Evolutionary conservation across 2,888 invertebrate species (phyloP), one percentile per base, ranked within the genome.

Genomic region (Eupithecia subfuscata): DNA sequence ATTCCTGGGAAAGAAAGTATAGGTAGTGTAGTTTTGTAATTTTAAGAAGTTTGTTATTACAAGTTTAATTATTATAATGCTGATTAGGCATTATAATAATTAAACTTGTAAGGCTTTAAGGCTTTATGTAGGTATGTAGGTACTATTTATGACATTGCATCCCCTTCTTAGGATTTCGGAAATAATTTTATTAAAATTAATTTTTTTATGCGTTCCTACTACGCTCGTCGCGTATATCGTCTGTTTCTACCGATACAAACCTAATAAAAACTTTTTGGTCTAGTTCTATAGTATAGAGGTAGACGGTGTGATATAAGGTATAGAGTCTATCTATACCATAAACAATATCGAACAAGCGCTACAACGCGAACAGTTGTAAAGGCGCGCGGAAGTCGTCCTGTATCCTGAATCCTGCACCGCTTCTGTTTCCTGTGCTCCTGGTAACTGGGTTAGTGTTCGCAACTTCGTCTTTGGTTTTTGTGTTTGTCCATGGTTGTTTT

Each of bases 321-420:
- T 30, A 30, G 30, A 30, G 30, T 30, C 43, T n/a, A 22, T 22
- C 67, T 68, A 43, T 14, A 22, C 68, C 43, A 68, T 68, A 68
- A 68, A 68, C 25, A 68, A 43, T 68, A 68, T 25, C 68, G 68
- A 45, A 25, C 68, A 68, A 43, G 68, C 25, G 60, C 78, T 75
- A 74, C 79, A 82, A 82, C 82, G 82, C 79, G 78, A 81, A 83
- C 65, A 67, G 81, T 82, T 82, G 83, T 80, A 79, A 79, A 89
- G 88, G 40, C 37, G 52, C 45, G 71, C 71, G 73, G 86, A 85
- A 75, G 78, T 70, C 75, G 76, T 73, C 52, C 65, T 64, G 77
- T 84, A 88, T 91, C 91, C 65, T 64, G 77, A 83, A 88, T 91
- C 91, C 91, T 89, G 89, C 74, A 77, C 87, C 89, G 88, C 89